Evolutionary conservation across 2,888 invertebrate genomes (phyloP).

Genomic region (Noctua janthina): DNA sequence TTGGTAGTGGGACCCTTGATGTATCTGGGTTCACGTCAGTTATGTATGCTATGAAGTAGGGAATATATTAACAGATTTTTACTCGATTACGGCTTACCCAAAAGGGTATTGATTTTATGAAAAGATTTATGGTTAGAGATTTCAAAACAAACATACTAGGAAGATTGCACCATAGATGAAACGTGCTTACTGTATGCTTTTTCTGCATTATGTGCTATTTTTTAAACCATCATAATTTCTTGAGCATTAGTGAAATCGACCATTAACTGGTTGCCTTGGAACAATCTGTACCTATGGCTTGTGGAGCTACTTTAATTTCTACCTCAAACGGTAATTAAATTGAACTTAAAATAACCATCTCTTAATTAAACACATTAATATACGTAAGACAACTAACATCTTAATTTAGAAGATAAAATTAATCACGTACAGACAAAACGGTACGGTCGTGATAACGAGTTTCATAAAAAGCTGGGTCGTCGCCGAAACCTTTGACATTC

Average conservation of each 20-base stretch:
- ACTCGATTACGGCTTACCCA: background rate
- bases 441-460: conserved; percentile 54
- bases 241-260: background rate
- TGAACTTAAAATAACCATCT: background rate
- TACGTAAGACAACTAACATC: conserved; percentile 29
- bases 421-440: conserved; percentile 35
- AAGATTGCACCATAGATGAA: background rate
- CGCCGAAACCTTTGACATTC: conserved; percentile 70
- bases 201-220: background rate
- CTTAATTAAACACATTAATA: conserved; percentile 4
- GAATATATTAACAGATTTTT: too few relatives aligned
- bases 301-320: background rate
- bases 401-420: conserved; percentile 41
- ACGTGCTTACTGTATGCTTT: background rate
- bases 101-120: background rate
- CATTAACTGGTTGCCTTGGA: background rate
- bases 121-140: background rate
- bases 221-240: background rate
- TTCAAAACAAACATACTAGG: background rate
- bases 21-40: background rate
- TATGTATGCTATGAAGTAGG: background rate
- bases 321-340: background rate
- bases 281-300: background rate
- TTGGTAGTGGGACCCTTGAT: conserved; percentile 26
- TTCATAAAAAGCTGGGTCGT: conserved; percentile 64